Evolutionary conservation across 2,113 vertebrate species (phyloP).

Genomic region (Macquaria ambigua): DNA sequence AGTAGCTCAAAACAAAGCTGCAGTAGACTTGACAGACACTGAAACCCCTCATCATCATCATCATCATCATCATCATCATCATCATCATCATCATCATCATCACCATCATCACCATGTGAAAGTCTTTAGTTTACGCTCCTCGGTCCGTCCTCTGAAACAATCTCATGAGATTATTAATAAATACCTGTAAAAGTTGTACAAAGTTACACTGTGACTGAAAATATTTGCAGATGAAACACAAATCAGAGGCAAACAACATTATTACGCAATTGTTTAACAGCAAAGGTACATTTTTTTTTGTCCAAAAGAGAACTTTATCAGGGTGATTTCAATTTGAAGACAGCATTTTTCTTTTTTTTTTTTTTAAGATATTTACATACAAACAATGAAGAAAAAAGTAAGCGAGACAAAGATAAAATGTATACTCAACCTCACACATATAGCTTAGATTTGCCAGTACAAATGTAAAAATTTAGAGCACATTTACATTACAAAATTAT

Average conservation of each 20-base stretch:
- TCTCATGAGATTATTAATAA: slow-evolving; percentile 77
- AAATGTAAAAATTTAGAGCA: slow-evolving; percentile 94
- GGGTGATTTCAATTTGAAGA: slow-evolving; percentile 75
- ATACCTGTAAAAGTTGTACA: slow-evolving; percentile 85
- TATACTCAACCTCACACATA: slow-evolving; percentile 80
- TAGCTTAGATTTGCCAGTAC: slow-evolving; percentile 86
- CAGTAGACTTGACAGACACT: slow-evolving; percentile 66
- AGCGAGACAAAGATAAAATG: slow-evolving; percentile 83
- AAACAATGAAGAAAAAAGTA: slow-evolving; percentile 82
- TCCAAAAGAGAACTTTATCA: slow-evolving; percentile 64
- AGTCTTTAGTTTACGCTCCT: slow-evolving; percentile 46
- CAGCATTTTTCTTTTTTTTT: slow-evolving; percentile 54
- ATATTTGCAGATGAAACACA: slow-evolving; percentile 77
- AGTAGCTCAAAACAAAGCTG: slow-evolving; percentile 88
- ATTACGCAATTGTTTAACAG: slow-evolving; percentile 74
- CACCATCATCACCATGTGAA: slow-evolving; percentile 29
- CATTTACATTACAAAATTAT: slow-evolving; percentile 90
- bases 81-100: slow-evolving; percentile 26
- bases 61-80: not conserved
- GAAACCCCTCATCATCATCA: slow-evolving; percentile 44
- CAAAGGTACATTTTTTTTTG: slow-evolving; percentile 67
- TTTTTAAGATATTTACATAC: slow-evolving; percentile 83
- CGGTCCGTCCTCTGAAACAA: slow-evolving; percentile 59
- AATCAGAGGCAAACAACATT: slow-evolving; percentile 74
- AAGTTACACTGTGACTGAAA: slow-evolving; percentile 80